Evolutionary conservation across 2,113 vertebrate species (phyloP).

Genomic region (Morone saxatilis): DNA sequence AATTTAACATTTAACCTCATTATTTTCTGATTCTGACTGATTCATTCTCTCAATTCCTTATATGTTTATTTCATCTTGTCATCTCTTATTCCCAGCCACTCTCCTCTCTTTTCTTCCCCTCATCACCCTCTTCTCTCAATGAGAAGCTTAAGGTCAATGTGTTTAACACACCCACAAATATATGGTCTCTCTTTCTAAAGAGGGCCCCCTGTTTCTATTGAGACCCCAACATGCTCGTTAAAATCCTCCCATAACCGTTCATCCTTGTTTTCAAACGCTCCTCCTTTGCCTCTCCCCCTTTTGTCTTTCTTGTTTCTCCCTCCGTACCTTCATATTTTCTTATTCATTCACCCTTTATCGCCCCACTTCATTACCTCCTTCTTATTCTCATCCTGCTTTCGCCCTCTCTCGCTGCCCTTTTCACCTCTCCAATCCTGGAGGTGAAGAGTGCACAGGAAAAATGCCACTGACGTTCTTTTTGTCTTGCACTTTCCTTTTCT

Average conservation of each 20-base stretch:
- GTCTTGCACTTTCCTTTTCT: slow-evolving; percentile 65
- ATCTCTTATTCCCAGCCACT: slow-evolving; percentile 8
- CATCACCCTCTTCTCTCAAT: slow-evolving; percentile 21
- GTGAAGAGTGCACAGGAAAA: slow-evolving; percentile 60
- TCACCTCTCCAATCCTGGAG: slow-evolving; percentile 35
- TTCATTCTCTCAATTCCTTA: slow-evolving; percentile 19
- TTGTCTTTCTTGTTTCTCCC: not conserved
- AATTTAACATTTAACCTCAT: slow-evolving; percentile 12
- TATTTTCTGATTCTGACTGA: slow-evolving; percentile 15
- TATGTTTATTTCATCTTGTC: slow-evolving; percentile 25
- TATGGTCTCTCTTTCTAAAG: slow-evolving; percentile 23
- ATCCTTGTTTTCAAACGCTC: not conserved
- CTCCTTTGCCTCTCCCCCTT: too few species aligned
- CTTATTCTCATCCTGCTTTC: not conserved
- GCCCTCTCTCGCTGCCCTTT: slow-evolving; percentile 17
- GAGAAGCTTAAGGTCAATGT: slow-evolving; percentile 58
- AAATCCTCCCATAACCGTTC: slow-evolving; percentile 45
- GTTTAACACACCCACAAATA: slow-evolving; percentile 64
- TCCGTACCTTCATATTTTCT: not conserved
- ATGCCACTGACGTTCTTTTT: slow-evolving; percentile 30
- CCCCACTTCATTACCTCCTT: too few species aligned
- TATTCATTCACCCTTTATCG: not conserved
- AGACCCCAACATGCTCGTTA: slow-evolving; percentile 64
- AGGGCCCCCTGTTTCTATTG: slow-evolving; percentile 36
- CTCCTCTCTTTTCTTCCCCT: slow-evolving; percentile 7